Evolutionary conservation across 2,113 vertebrate species (phyloP).

Genomic region (Actenoides lindsayi): DNA sequence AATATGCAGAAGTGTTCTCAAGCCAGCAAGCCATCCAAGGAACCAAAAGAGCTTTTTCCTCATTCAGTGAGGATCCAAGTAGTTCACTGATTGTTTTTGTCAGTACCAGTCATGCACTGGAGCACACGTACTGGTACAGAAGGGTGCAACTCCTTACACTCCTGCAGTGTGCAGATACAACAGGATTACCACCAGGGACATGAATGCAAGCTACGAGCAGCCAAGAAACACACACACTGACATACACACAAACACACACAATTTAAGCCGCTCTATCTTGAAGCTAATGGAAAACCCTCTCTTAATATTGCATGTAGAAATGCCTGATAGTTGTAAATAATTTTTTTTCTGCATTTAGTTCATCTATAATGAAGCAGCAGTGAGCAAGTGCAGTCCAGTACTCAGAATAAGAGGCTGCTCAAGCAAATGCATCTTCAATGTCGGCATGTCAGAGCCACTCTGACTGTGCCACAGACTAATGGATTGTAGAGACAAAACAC

Average conservation of each 20-base stretch:
- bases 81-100: background rate
- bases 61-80: background rate
- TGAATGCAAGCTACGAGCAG: background rate
- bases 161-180: background rate
- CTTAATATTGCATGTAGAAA: background rate
- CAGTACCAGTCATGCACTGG: background rate
- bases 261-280: background rate
- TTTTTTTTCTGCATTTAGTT: background rate
- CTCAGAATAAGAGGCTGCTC: background rate
- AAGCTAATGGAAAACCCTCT: background rate
- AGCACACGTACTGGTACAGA: background rate
- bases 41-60: background rate
- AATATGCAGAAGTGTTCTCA: background rate
- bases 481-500: background rate
- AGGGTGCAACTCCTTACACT: background rate
- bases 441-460: background rate
- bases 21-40: background rate
- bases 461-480: background rate
- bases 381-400: background rate
- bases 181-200: background rate
- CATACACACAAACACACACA: too few relatives aligned
- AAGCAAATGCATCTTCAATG: background rate
- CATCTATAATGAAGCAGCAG: slow-evolving; percentile 9
- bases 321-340: slow-evolving; percentile 19
- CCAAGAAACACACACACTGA: background rate